Conservation (phyloP, 2,113 vertebrate genomes). For the Amia ocellicauda region DNA sequence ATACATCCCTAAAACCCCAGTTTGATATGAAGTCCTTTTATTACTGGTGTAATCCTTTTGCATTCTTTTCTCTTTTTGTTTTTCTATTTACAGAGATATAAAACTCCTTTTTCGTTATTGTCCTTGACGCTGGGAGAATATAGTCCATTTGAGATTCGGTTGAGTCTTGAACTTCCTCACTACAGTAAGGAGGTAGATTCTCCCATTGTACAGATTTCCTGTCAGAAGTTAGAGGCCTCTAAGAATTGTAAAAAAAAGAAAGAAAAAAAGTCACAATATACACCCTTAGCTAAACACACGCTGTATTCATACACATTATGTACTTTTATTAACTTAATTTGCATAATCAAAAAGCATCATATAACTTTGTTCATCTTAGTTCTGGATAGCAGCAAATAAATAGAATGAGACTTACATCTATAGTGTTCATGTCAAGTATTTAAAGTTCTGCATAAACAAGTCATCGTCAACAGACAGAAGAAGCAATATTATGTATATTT, state of each 20-base stretch:
- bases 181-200: neutral
- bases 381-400: constrained; percentile 58
- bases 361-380: constrained; percentile 24
- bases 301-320: constrained; percentile 16
- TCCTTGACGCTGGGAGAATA: neutral
- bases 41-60: too few relatives aligned
- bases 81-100: neutral
- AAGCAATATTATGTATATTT: neutral
- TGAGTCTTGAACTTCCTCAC: neutral
- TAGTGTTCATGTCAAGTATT: neutral
- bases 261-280: constrained; percentile 7
- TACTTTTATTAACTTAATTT: constrained; percentile 27
- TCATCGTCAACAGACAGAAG: neutral
- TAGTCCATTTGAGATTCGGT: neutral
- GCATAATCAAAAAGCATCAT: constrained; percentile 48
- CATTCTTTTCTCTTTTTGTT: too few relatives aligned
- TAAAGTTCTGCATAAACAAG: neutral
- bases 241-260: too few relatives aligned
- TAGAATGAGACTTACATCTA: constrained; percentile 35
- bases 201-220: neutral
- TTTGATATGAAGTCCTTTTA: neutral
- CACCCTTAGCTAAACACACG: neutral
- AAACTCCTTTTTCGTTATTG: neutral
- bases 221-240: neutral
- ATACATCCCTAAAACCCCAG: neutral